Evolutionary conservation across 2,888 invertebrate genomes (phyloP).

Genomic region (Seira musarum): DNA sequence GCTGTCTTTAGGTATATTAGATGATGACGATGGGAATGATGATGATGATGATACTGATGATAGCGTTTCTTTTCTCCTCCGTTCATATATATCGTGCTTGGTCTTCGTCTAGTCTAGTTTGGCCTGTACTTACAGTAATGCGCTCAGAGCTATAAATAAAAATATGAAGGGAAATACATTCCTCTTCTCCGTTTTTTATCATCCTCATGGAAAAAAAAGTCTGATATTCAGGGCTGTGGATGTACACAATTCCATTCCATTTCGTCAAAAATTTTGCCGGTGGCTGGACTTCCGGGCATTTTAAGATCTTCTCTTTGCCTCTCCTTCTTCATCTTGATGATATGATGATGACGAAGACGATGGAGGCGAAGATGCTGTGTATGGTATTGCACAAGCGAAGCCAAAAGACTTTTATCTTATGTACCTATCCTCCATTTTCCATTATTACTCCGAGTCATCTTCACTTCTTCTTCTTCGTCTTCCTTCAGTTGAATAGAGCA

Average conservation of each 20-base stretch:
- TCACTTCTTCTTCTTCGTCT: neutral
- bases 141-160: neutral
- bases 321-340: constrained; percentile 32
- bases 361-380: too few species aligned
- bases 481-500: neutral
- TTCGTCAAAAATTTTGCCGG: constrained; percentile 58
- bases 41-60: too few species aligned
- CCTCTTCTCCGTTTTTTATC: neutral
- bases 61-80: neutral
- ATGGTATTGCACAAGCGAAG: neutral
- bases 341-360: too few species aligned
- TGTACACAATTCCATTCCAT: constrained; percentile 63
- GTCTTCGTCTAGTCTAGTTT: neutral
- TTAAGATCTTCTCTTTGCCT: constrained; percentile 58
- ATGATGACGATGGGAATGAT: too few species aligned
- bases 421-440: neutral
- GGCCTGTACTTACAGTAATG: neutral
- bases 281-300: constrained; percentile 59
- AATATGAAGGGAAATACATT: neutral
- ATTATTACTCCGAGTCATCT: neutral
- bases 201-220: neutral
- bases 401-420: neutral
- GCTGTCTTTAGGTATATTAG: neutral
- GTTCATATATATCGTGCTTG: neutral
- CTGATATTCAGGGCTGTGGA: constrained; percentile 24